Conservation (phyloP, 2,888 invertebrate species). For the Callyntrura guangdongensis region DNA sequence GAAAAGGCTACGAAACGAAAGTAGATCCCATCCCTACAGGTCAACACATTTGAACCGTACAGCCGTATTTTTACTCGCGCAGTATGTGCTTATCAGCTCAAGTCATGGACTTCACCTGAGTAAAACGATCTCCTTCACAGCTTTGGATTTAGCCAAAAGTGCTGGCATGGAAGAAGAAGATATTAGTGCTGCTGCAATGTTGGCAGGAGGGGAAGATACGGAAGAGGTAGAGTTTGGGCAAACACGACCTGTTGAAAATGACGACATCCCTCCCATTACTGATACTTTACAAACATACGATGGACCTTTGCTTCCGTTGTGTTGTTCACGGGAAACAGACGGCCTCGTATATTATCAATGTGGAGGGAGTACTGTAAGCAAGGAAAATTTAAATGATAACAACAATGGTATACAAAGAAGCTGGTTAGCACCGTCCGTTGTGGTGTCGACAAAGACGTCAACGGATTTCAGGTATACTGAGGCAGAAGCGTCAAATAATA, state of each 20-base stretch:
- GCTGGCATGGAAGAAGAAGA: slow-evolving; percentile 67
- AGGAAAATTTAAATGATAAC: slow-evolving; percentile 55
- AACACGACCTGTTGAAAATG: not conserved
- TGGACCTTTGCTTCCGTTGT: slow-evolving; percentile 71
- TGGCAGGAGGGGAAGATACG: slow-evolving; percentile 4
- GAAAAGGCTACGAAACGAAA: slow-evolving; percentile 33
- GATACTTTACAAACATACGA: not conserved
- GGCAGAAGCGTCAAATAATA: too few relatives aligned
- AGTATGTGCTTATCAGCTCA: not conserved
- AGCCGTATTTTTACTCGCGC: slow-evolving; percentile 13
- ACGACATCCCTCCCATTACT: slow-evolving; percentile 44
- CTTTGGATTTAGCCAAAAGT: slow-evolving; percentile 55
- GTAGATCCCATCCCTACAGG: not conserved
- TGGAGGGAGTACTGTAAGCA: slow-evolving; percentile 67
- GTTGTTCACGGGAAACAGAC: slow-evolving; percentile 77
- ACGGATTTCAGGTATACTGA: slow-evolving; percentile 70
- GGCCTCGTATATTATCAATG: slow-evolving; percentile 77
- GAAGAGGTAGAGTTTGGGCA: slow-evolving; percentile 11
- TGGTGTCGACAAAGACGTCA: slow-evolving; percentile 70
- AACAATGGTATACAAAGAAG: slow-evolving; percentile 53
- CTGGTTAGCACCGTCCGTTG: slow-evolving; percentile 70
- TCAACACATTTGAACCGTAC: not conserved
- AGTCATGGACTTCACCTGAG: slow-evolving; percentile 61
- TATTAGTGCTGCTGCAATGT: slow-evolving; percentile 54
- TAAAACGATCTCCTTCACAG: slow-evolving; percentile 62